Conservation (phyloP, 2,888 invertebrate species). For the Pristionchus exspectatus region DNA sequence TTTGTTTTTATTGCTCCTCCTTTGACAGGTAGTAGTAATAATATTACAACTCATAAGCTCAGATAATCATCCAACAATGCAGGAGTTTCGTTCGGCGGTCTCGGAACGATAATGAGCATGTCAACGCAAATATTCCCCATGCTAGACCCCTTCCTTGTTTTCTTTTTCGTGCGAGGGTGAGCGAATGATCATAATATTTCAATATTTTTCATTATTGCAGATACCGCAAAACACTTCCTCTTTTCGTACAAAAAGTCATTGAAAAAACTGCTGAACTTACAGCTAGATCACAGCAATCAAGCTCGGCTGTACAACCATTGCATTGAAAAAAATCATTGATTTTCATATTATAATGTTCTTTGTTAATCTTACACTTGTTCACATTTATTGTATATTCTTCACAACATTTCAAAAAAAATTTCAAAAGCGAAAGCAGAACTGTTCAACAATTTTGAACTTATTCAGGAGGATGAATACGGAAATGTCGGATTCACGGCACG, state of each 20-base stretch:
- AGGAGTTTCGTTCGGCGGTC: neutral
- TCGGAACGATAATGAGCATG: neutral
- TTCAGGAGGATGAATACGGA: too few relatives aligned
- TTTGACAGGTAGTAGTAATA: neutral
- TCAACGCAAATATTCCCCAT: neutral
- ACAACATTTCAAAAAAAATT: too few relatives aligned
- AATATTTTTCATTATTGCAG: neutral
- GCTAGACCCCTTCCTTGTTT: neutral
- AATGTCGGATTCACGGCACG: too few relatives aligned
- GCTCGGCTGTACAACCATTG: neutral
- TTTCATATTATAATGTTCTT: too few relatives aligned
- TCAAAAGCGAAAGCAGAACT: too few relatives aligned
- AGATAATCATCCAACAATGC: neutral
- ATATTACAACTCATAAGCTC: neutral
- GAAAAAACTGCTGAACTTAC: neutral
- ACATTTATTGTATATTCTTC: too few relatives aligned
- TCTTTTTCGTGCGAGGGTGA: neutral
- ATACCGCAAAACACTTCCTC: neutral
- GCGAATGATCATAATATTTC: neutral
- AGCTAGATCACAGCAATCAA: neutral
- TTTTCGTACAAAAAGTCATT: neutral
- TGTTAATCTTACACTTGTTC: too few relatives aligned
- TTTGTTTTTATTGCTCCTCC: neutral
- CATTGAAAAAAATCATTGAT: too few relatives aligned
- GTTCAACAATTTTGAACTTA: too few relatives aligned